These are phyloP conservation scores for Eurosta solidaginis DNA, from an alignment of 1,140 invertebrate genomes.

Conservation along the genomic window DNA sequence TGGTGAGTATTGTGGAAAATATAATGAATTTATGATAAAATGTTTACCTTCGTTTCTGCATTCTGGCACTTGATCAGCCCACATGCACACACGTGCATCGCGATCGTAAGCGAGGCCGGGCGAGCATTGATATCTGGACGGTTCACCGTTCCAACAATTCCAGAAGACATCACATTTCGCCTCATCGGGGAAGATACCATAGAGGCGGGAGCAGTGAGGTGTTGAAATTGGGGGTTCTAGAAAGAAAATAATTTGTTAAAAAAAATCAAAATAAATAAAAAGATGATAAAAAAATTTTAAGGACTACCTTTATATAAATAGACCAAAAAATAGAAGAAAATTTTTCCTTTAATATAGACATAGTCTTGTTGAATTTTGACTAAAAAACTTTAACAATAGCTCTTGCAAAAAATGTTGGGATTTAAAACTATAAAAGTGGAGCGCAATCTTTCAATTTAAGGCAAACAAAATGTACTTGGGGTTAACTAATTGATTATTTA, in stretches of 20 bases:
- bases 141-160: slow-evolving; percentile 95
- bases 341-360: too few relatives aligned
- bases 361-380: too few relatives aligned
- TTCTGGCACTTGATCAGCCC: slow-evolving; percentile 91
- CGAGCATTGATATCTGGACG: slow-evolving; percentile 90
- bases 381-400: too few relatives aligned
- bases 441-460: too few relatives aligned
- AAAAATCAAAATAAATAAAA: too few relatives aligned
- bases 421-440: too few relatives aligned
- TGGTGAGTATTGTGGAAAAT: neutral
- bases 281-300: neutral
- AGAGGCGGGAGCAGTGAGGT: slow-evolving; percentile 82
- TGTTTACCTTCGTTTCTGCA: slow-evolving; percentile 81
- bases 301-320: too few relatives aligned
- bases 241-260: slow-evolving; percentile 39
- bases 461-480: too few relatives aligned
- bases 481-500: too few relatives aligned
- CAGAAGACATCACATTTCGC: slow-evolving; percentile 91
- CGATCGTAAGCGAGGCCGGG: slow-evolving; percentile 92
- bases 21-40: neutral
- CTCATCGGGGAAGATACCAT: slow-evolving; percentile 91
- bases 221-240: slow-evolving; percentile 85
- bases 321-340: too few relatives aligned
- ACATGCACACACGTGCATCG: slow-evolving; percentile 90
- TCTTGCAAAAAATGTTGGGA: too few relatives aligned